Conservation (phyloP, 53 echinoderm and acorn worm genomes). For the Astropecten irregularis region DNA sequence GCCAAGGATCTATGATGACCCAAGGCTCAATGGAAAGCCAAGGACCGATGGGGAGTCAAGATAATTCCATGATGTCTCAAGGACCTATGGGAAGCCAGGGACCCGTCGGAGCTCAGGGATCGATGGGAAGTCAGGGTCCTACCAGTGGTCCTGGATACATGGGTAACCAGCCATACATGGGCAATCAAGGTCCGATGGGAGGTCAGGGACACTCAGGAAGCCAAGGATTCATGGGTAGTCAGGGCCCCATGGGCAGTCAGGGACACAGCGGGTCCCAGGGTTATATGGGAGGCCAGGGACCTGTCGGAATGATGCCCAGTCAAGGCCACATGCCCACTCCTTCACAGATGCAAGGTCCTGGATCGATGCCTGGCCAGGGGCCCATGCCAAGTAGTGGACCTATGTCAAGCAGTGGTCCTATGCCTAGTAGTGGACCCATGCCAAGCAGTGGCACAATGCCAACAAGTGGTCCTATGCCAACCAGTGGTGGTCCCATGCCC, state of each 20-base stretch:
- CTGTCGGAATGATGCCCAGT: conserved; percentile 60
- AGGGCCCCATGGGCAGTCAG: conserved; percentile 30
- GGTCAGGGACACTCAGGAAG: conserved; percentile 55
- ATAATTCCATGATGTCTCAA: not conserved
- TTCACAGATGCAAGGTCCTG: conserved; percentile 66
- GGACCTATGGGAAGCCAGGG: conserved; percentile 46
- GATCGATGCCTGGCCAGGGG: conserved; percentile 44
- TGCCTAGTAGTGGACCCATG: conserved; percentile 71
- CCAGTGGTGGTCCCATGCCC: conserved; percentile 73
- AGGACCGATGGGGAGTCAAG: conserved; percentile 34
- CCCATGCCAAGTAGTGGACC: conserved; percentile 74
- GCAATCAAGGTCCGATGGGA: conserved; percentile 64
- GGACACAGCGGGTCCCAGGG: conserved; percentile 35
- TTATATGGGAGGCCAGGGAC: conserved; percentile 60
- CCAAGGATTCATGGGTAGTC: conserved; percentile 41
- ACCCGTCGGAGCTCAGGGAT: conserved; percentile 34
- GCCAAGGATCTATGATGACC: conserved; percentile 46
- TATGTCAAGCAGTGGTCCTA: conserved; percentile 56
- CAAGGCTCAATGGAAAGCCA: conserved; percentile 46
- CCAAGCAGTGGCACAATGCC: conserved; percentile 57
- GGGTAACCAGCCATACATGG: conserved; percentile 79
- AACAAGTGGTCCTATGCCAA: conserved; percentile 48
- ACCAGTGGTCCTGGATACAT: conserved; percentile 68
- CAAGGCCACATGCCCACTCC: conserved; percentile 64
- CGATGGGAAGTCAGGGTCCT: conserved; percentile 18